Percentiles rank a stretch among this genome's conserved stretches.
Conservation (phyloP, 2,888 invertebrate genomes). For the Zhuqinia jingwanae region DNA sequence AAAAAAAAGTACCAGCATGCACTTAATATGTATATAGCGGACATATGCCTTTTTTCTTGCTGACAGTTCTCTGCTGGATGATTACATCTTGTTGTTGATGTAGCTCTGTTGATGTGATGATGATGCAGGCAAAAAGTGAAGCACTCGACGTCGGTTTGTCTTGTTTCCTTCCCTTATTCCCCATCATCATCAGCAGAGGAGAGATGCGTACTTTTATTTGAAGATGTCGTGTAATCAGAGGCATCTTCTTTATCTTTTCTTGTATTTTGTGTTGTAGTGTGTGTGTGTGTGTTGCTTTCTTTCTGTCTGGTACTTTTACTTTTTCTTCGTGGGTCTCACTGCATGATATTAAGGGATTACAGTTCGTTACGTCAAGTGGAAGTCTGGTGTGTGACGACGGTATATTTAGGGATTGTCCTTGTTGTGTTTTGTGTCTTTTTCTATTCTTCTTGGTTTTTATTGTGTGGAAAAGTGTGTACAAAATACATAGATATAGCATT, state of each 20-base stretch:
- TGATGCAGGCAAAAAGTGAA: not conserved
- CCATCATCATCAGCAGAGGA: constrained; percentile 19
- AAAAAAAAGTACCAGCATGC: no score
- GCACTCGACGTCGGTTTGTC: not conserved
- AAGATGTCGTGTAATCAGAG: constrained; percentile 23
- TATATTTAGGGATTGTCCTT: not conserved
- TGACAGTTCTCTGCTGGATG: not conserved
- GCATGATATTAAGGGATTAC: constrained; percentile 61
- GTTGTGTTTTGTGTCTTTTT: not conserved
- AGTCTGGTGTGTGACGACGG: not conserved
- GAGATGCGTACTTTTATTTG: no score
- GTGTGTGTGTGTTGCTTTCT: not conserved
- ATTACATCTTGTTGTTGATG: not conserved
- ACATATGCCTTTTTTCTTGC: not conserved
- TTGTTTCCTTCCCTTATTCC: constrained; percentile 4
- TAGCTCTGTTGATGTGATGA: not conserved
- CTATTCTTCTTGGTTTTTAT: not conserved
- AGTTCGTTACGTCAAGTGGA: constrained; percentile 37
- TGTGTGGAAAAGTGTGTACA: not conserved
- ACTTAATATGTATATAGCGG: no score
- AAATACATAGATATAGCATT: no score
- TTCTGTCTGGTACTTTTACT: not conserved
- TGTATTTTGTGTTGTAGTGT: not conserved
- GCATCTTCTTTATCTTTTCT: constrained; percentile 37
- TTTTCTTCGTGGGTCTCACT: not conserved